Evolutionary conservation across 2,797 vertebrate genomes (phyloP).

Genomic region (Myotis pilosus): DNA sequence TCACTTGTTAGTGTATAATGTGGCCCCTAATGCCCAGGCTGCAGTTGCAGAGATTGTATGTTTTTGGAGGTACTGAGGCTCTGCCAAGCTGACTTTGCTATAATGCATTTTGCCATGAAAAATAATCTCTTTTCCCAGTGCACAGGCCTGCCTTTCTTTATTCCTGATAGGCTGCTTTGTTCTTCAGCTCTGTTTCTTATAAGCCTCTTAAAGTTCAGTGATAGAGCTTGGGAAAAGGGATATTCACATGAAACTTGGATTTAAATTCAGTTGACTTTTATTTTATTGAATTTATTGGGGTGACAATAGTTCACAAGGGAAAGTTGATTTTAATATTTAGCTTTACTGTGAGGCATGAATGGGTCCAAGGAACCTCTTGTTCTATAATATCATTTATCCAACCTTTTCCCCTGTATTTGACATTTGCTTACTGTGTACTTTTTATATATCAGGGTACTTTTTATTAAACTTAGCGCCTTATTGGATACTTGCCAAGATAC

Average conservation of each 20-base stretch:
- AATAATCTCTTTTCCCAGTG: slow-evolving; percentile 56
- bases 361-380: background rate
- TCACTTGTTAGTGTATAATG: background rate
- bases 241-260: background rate
- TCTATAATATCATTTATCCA: slow-evolving; percentile 13
- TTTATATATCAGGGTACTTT: background rate
- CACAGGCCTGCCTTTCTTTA: slow-evolving; percentile 71
- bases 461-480: slow-evolving; percentile 5
- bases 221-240: background rate
- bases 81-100: slow-evolving; percentile 54
- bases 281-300: background rate
- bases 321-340: slow-evolving; percentile 46
- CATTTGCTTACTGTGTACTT: slow-evolving; percentile 29
- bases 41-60: slow-evolving; percentile 29
- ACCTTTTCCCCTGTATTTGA: slow-evolving; percentile 12
- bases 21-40: background rate
- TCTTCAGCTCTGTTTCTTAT: slow-evolving; percentile 67
- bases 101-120: slow-evolving; percentile 64
- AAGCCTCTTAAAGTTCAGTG: background rate
- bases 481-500: background rate
- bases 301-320: background rate
- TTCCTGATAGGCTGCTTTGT: slow-evolving; percentile 60
- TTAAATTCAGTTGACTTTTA: slow-evolving; percentile 1
- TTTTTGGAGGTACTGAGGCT: background rate
- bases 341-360: slow-evolving; percentile 16